These are phyloP conservation scores for Aplocera efformata DNA, from an alignment of 2,888 invertebrate genomes.

Conservation along the genomic window DNA sequence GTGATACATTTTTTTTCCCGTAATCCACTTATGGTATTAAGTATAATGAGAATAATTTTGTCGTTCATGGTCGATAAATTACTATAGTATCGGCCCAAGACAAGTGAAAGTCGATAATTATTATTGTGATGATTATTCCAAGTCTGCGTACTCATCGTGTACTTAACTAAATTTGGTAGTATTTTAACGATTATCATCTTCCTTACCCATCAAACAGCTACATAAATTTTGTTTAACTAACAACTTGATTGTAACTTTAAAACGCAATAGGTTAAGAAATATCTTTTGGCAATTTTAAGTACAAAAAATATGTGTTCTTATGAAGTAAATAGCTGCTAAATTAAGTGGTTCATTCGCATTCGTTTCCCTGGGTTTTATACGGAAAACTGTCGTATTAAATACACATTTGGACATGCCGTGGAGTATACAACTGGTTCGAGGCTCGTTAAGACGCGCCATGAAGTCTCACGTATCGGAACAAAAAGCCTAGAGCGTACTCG, in stretches of 20 bases:
- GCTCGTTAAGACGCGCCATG: slow-evolving; percentile 70
- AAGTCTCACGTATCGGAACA: slow-evolving; percentile 71
- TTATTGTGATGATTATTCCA: slow-evolving; percentile 29
- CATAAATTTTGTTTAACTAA: too few relatives aligned
- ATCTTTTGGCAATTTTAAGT: too few relatives aligned
- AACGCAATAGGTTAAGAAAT: too few relatives aligned
- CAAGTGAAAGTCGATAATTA: slow-evolving; percentile 65
- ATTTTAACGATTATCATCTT: slow-evolving; percentile 15
- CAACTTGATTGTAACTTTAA: too few relatives aligned
- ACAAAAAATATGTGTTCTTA: too few relatives aligned
- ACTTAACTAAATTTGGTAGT: slow-evolving; percentile 25
- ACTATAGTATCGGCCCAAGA: slow-evolving; percentile 53
- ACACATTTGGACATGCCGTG: slow-evolving; percentile 67
- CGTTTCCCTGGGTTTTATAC: slow-evolving; percentile 26
- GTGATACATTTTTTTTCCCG: slow-evolving; percentile 52
- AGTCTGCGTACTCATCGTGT: slow-evolving; percentile 21
- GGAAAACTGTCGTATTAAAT: slow-evolving; percentile 58
- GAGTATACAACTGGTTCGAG: slow-evolving; percentile 70
- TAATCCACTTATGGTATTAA: slow-evolving; percentile 53
- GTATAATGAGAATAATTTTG: slow-evolving; percentile 64
- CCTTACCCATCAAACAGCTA: slow-evolving; percentile 12
- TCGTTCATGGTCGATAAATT: slow-evolving; percentile 59
- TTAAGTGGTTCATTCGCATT: too few relatives aligned
- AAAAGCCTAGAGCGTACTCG: slow-evolving; percentile 63
- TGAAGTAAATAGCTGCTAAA: too few relatives aligned